phyloP scores from a whole-genome alignment of 2,888 invertebrate genomes.

The Sericinus montela region DNA sequence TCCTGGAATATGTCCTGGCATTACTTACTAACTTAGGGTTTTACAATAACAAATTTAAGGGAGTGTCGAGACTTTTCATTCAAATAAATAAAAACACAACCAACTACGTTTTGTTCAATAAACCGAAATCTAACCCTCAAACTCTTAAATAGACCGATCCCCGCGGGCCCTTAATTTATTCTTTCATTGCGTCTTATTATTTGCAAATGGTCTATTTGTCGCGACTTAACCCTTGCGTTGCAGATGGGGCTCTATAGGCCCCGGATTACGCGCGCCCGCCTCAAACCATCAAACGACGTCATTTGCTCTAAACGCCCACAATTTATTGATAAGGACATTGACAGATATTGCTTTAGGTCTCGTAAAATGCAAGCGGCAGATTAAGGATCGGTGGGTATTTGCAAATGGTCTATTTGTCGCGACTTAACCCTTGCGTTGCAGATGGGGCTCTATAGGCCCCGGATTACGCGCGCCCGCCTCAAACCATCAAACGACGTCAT shows the following conservation, averaged over 20 bases:
- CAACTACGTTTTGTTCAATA: slow-evolving; percentile 15
- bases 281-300: slow-evolving; percentile 74
- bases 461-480: slow-evolving; percentile 66
- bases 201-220: slow-evolving; percentile 79
- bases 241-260: slow-evolving; percentile 71
- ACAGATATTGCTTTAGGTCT: slow-evolving; percentile 72
- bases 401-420: slow-evolving; percentile 79
- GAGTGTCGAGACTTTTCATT: too few relatives aligned
- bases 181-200: slow-evolving; percentile 79
- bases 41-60: too few relatives aligned
- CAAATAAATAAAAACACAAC: neutral
- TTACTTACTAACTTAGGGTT: too few relatives aligned
- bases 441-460: slow-evolving; percentile 69
- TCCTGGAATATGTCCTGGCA: too few relatives aligned
- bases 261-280: slow-evolving; percentile 66
- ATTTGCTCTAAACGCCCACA: slow-evolving; percentile 67
- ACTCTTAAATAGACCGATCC: slow-evolving; percentile 34
- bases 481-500: slow-evolving; percentile 75
- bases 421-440: slow-evolving; percentile 76
- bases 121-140: slow-evolving; percentile 25
- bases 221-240: slow-evolving; percentile 75
- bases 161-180: slow-evolving; percentile 68
- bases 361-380: slow-evolving; percentile 74
- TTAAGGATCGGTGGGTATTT: slow-evolving; percentile 70
- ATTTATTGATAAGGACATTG: slow-evolving; percentile 79